phyloP scores from a whole-genome alignment of 2,113 vertebrate species.

The Alouatta palliata region DNA sequence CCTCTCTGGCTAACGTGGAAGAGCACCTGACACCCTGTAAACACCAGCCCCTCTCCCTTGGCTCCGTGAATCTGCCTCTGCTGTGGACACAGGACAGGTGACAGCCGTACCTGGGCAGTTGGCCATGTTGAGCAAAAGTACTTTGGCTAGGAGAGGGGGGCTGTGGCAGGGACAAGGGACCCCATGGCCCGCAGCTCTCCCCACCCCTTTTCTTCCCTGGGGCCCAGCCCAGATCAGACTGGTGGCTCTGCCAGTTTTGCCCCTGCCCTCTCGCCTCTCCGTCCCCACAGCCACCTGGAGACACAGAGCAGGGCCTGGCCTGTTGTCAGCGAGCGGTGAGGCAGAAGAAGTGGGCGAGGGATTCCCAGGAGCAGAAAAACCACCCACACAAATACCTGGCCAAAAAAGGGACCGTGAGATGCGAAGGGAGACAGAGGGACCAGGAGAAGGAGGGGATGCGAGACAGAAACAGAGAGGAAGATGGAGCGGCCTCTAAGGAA shows the following conservation, averaged over 20 bases:
- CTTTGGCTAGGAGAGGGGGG: not conserved
- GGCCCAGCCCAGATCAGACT: not conserved
- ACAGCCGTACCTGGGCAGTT: not conserved
- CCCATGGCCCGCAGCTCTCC: not conserved
- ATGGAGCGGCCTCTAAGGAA: conserved; percentile 36
- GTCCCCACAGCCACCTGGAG: not conserved
- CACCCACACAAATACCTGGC: not conserved
- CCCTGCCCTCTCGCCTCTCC: not conserved
- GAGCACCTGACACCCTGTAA: not conserved
- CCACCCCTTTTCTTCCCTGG: not conserved
- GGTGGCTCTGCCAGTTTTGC: not conserved
- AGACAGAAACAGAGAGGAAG: conserved; percentile 18
- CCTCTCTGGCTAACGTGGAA: not conserved
- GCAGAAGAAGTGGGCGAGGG: not conserved
- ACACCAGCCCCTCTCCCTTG: not conserved
- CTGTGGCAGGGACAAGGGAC: not conserved
- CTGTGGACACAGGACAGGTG: not conserved
- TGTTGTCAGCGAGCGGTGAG: not conserved
- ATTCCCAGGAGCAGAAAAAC: not conserved
- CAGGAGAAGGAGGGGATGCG: conserved; percentile 12
- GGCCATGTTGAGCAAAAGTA: not conserved
- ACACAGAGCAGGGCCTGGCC: not conserved
- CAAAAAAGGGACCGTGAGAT: not conserved
- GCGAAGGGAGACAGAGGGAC: not conserved
- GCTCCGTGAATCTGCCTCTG: not conserved